Evolutionary conservation across 2,797 vertebrate genomes (phyloP).

Genomic region (Fistularia tabacaria): DNA sequence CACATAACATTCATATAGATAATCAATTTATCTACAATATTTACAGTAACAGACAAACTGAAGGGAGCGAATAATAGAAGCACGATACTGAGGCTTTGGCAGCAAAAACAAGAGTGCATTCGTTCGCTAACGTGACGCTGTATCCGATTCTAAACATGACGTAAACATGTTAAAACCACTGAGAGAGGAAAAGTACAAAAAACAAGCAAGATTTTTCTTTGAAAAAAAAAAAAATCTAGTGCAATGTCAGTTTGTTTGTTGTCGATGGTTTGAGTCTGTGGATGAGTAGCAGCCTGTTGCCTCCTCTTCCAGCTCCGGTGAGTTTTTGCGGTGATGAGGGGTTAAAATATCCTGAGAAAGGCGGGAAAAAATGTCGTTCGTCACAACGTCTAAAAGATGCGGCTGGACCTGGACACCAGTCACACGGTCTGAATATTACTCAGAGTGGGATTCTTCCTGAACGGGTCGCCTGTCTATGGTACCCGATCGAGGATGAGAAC

Average conservation of each 20-base stretch:
- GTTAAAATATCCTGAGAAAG: constrained; percentile 65
- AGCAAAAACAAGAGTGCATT: constrained; percentile 68
- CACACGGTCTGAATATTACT: not conserved
- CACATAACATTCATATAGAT: constrained; percentile 78
- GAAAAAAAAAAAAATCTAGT: constrained; percentile 69
- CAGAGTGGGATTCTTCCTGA: too few relatives aligned
- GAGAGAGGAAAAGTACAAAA: constrained; percentile 59
- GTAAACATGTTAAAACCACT: constrained; percentile 65
- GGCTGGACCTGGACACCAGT: too few relatives aligned
- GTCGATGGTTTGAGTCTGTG: constrained; percentile 57
- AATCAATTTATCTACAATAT: constrained; percentile 75
- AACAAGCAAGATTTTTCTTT: constrained; percentile 46
- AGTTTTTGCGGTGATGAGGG: constrained; percentile 56
- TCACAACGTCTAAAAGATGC: constrained; percentile 6
- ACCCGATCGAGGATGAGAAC: too few relatives aligned
- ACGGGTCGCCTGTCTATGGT: too few relatives aligned
- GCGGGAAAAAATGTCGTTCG: constrained; percentile 13
- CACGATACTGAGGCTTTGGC: constrained; percentile 76
- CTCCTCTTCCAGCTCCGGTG: constrained; percentile 20
- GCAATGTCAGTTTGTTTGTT: constrained; percentile 70
- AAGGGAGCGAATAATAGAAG: constrained; percentile 56
- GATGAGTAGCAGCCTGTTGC: constrained; percentile 71
- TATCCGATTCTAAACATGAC: constrained; percentile 50
- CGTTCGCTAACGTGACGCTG: constrained; percentile 60
- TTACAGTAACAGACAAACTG: constrained; percentile 63